phyloP scores from a whole-genome alignment of 2,797 vertebrate species.

The Neomorphus geoffroyi region DNA sequence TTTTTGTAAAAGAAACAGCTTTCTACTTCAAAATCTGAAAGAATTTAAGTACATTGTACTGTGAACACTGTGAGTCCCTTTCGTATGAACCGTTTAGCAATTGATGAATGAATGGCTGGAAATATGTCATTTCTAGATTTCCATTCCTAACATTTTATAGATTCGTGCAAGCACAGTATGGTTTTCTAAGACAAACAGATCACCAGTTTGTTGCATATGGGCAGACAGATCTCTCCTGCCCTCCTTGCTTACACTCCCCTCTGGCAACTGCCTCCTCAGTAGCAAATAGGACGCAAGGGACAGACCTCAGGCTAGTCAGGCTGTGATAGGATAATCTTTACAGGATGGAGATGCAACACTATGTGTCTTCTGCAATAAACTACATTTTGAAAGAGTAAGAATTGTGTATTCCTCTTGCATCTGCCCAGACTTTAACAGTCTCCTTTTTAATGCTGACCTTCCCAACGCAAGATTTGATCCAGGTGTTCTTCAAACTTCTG shows the following conservation, averaged over 20 bases:
- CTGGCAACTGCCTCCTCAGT: background rate
- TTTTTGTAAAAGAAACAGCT: background rate
- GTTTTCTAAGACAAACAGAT: background rate
- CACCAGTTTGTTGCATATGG: background rate
- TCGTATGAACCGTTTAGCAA: background rate
- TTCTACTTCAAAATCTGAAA: background rate
- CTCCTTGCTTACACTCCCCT: background rate
- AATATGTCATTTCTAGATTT: background rate
- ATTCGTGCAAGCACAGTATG: background rate
- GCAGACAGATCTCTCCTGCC: background rate
- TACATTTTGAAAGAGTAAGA: background rate
- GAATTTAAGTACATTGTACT: background rate
- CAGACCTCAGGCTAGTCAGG: background rate
- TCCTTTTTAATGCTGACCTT: background rate
- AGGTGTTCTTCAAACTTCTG: conserved; percentile 65
- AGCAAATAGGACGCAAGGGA: rapidly evolving
- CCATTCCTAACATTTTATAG: background rate
- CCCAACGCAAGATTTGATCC: conserved; percentile 35
- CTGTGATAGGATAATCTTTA: background rate
- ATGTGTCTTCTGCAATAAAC: background rate
- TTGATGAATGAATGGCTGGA: background rate
- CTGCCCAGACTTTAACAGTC: background rate
- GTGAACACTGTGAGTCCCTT: background rate
- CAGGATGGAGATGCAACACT: background rate
- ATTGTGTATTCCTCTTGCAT: background rate